phyloP scores from a whole-genome alignment of 2,113 vertebrate species.

The Prietella phreatophila region DNA sequence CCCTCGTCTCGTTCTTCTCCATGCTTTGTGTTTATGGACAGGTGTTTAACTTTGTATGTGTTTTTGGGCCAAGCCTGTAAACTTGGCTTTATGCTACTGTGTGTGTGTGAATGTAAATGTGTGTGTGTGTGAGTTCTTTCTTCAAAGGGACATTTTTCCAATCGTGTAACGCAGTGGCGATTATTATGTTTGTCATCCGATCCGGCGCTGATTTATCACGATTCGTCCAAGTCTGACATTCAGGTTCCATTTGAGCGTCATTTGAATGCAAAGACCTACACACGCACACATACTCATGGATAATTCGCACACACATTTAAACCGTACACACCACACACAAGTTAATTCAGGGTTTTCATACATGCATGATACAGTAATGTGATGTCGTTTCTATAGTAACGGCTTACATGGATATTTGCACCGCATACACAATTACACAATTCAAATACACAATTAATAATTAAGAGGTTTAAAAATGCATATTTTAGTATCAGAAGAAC shows the following conservation, averaged over 20 bases:
- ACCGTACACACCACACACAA: neutral
- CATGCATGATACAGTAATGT: neutral
- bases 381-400: neutral
- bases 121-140: constrained; percentile 50
- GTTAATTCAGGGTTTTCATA: neutral
- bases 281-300: neutral
- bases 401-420: neutral
- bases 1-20: constrained; percentile 41
- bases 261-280: constrained; percentile 6
- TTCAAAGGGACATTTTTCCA: constrained; percentile 73
- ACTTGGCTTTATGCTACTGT: constrained; percentile 40
- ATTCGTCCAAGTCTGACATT: constrained; percentile 66
- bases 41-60: constrained; percentile 40
- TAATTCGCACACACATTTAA: neutral
- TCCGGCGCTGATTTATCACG: constrained; percentile 69
- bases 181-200: constrained; percentile 73
- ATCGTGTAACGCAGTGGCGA: constrained; percentile 62
- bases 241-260: constrained; percentile 69
- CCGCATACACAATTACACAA: too few species aligned
- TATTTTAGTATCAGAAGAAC: too few species aligned
- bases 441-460: too few species aligned
- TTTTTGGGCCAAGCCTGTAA: constrained; percentile 26
- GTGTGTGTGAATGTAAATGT: neutral
- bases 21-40: constrained; percentile 33
- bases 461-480: too few species aligned